phyloP scores from a whole-genome alignment of 2,797 vertebrate genomes.

The Lacerta agilis region DNA sequence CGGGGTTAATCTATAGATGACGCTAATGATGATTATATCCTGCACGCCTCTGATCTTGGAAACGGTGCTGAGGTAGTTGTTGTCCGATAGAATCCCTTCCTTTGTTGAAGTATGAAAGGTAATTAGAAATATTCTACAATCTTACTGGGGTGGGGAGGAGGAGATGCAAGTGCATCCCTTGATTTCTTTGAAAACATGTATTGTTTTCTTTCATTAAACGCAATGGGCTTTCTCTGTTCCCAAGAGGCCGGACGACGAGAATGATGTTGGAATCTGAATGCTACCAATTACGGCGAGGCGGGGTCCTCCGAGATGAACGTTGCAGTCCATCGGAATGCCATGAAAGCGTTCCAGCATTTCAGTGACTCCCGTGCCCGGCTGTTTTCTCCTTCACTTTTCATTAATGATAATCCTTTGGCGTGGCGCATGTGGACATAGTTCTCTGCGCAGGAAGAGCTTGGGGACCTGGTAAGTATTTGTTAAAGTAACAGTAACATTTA shows the following conservation, averaged over 20 bases:
- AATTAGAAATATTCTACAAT: slow-evolving; percentile 5
- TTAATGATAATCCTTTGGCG: slow-evolving; percentile 70
- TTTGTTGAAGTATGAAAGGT: slow-evolving; percentile 42
- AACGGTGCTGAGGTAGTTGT: slow-evolving; percentile 1
- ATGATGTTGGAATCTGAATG: slow-evolving; percentile 46
- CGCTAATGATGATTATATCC: neutral
- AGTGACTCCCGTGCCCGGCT: neutral
- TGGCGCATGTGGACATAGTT: slow-evolving; percentile 61
- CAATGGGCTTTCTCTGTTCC: slow-evolving; percentile 29
- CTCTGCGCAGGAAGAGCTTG: slow-evolving; percentile 60
- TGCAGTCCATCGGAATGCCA: slow-evolving; percentile 52
- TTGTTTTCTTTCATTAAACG: slow-evolving; percentile 37
- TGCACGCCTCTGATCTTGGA: slow-evolving; percentile 23
- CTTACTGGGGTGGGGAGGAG: neutral
- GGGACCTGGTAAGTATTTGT: slow-evolving; percentile 74
- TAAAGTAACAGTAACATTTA: slow-evolving; percentile 76
- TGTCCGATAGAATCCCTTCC: slow-evolving; percentile 26
- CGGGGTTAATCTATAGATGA: neutral
- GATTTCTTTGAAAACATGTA: slow-evolving; percentile 47
- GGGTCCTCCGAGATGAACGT: slow-evolving; percentile 56
- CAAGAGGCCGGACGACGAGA: slow-evolving; percentile 38
- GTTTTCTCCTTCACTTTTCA: slow-evolving; percentile 62
- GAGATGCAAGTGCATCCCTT: slow-evolving; percentile 4
- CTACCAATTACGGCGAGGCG: slow-evolving; percentile 55
- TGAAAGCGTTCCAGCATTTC: slow-evolving; percentile 56